Evolutionary conservation across 2,113 vertebrate species (phyloP), one percentile per base, ranked within the genome.

Genomic region (Syngnathus scovelli): DNA sequence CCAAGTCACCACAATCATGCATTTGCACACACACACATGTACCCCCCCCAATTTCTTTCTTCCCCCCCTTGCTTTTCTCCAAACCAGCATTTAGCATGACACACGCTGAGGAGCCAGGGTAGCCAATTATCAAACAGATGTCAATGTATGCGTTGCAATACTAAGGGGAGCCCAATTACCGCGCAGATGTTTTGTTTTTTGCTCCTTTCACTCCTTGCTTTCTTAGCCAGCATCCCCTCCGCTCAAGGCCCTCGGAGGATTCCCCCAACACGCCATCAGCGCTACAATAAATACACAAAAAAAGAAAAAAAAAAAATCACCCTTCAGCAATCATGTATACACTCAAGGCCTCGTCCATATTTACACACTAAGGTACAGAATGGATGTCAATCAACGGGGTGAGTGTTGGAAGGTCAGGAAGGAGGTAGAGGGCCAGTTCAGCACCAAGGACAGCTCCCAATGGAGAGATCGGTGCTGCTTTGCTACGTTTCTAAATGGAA

Each of bases 71-170:
- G 70, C 77, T 74, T 59, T 75, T 67, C 69, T 78, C 76, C 79
- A 87, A 89, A 80, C 86, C 83, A 48, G 81, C 86, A 88, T 89
- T 90, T 90, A 88, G 86, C 77, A 77, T 85, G 85, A 90, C 87
- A 88, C 85, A 75, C 77, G 70, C 76, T 63, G 80, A 85, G 84
- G 85, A 89, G 83, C 85, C 72, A 66, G 82, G 83, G 83, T 84
- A 88, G 86, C 89, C 87, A 90, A 91, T 91, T 90, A 91, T 88
- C 89, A 89, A 90, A 90, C 89, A 90, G 89, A 90, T 90, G 90
- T 90, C 88, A 88, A 90, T 91, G 88, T 88, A 86, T 89, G 86
- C 75, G 74, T 88, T 90, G 90, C 90, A 88, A 90, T 89, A 89
- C 89, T 85, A 75, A 89, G 74, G 89, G 89, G 89, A 90, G 85